A percentile compares a stretch with the other conserved stretches of the same genome.
phyloP scores from a whole-genome alignment of 2,113 vertebrate species.

The Rana temporaria region DNA sequence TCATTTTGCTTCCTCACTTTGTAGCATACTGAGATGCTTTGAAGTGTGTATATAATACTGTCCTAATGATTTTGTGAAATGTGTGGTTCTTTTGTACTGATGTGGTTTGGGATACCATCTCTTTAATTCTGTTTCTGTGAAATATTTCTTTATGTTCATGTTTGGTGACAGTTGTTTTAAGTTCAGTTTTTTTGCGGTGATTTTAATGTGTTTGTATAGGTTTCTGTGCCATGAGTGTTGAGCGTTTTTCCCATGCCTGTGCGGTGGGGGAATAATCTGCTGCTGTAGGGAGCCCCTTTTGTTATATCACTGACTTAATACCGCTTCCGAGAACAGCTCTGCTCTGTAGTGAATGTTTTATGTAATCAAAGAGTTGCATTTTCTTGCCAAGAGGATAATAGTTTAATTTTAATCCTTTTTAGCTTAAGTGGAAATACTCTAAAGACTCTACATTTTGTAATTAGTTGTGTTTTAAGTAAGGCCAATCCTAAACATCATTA shows the following conservation, averaged over 20 bases:
- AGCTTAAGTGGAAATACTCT: not conserved
- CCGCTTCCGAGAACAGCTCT: not conserved
- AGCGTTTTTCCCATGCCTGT: too few relatives aligned
- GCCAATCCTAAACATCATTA: not conserved
- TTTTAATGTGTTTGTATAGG: not conserved
- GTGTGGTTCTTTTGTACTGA: not conserved
- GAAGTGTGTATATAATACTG: too few relatives aligned
- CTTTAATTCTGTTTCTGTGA: not conserved
- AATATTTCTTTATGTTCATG: not conserved
- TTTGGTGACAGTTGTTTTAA: not conserved
- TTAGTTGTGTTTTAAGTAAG: constrained; percentile 6
- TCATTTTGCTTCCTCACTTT: too few relatives aligned
- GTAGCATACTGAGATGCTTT: too few relatives aligned
- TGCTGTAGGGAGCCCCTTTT: not conserved
- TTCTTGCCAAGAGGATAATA: constrained; percentile 21
- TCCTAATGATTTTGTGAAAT: too few relatives aligned
- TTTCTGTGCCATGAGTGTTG: too few relatives aligned
- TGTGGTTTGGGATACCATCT: not conserved
- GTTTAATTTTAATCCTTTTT: constrained; percentile 30
- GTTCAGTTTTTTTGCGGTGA: not conserved
- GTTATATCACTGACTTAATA: constrained; percentile 26
- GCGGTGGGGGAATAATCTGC: too few relatives aligned
- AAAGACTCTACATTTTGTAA: not conserved
- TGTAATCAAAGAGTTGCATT: constrained; percentile 13
- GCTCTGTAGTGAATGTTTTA: constrained; percentile 6